Evolutionary conservation across 2,888 invertebrate genomes (phyloP).

Genomic region (Urechis unicinctus): DNA sequence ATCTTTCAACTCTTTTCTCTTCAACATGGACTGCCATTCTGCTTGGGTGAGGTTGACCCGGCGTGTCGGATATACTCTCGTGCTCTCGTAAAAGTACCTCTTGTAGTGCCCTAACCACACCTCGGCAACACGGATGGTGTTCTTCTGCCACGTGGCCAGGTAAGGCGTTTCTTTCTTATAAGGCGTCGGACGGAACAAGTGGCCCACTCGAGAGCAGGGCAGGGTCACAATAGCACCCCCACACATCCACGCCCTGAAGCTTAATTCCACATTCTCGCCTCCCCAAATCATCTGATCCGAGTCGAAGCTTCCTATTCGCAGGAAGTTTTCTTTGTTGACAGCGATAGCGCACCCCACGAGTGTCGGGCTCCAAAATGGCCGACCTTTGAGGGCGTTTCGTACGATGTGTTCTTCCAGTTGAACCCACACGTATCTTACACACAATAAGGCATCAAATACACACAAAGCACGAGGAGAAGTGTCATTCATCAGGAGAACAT

Average conservation of each 20-base stretch:
- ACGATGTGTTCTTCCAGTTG: background rate
- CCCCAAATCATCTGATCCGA: conserved; percentile 20
- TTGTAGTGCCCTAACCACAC: conserved; percentile 59
- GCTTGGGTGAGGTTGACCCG: background rate
- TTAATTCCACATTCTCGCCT: conserved; percentile 20
- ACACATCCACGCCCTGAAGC: conserved; percentile 85
- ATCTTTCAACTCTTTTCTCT: background rate
- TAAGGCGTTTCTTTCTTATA: conserved; percentile 78
- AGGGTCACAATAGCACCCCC: conserved; percentile 92
- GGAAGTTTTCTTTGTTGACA: conserved; percentile 12
- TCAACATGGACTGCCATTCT: background rate
- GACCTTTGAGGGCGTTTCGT: background rate
- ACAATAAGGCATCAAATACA: too few relatives aligned
- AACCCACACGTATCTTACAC: background rate
- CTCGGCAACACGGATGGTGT: conserved; percentile 88
- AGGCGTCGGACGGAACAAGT: conserved; percentile 69
- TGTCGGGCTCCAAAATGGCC: conserved; percentile 5
- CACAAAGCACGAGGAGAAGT: too few relatives aligned
- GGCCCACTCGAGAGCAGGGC: conserved; percentile 95
- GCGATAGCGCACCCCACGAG: conserved; percentile 18
- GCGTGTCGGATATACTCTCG: background rate
- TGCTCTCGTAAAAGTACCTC: conserved; percentile 83
- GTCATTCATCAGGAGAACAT: too few relatives aligned
- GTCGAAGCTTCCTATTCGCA: conserved; percentile 15
- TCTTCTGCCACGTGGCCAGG: conserved; percentile 80